These are phyloP conservation scores for Ctenodactylus gundi DNA, from an alignment of 2,113 vertebrate species.

Conservation along the genomic window DNA sequence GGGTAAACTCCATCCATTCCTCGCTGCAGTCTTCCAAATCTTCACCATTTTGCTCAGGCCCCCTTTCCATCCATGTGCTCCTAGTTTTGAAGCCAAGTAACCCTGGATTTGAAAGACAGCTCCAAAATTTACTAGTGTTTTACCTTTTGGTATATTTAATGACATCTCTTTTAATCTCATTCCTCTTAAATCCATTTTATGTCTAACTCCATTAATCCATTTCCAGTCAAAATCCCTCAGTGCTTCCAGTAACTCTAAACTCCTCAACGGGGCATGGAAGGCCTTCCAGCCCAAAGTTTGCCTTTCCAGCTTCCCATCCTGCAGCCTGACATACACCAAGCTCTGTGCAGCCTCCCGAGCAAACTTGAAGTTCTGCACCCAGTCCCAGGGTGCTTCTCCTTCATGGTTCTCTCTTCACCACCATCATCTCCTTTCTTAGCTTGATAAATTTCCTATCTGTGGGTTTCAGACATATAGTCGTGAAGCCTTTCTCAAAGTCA, in stretches of 20 bases:
- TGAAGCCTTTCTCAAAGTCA: background rate
- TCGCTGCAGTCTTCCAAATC: background rate
- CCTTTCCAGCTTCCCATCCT: background rate
- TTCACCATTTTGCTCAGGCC: background rate
- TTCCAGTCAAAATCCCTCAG: background rate
- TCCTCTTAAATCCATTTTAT: background rate
- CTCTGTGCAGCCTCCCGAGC: background rate
- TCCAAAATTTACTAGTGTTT: background rate
- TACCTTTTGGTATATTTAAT: background rate
- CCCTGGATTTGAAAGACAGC: background rate
- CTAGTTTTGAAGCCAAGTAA: background rate
- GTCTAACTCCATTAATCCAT: background rate
- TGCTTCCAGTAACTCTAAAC: conserved; percentile 1
- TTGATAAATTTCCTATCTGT: background rate
- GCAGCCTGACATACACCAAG: background rate
- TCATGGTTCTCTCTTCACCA: background rate
- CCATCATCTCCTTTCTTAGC: background rate
- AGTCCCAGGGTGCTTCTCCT: background rate
- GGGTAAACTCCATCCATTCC: background rate
- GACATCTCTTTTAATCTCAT: background rate
- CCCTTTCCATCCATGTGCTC: background rate
- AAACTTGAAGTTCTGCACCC: background rate
- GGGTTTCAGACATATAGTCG: background rate
- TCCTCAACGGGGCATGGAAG: background rate
- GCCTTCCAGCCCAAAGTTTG: background rate